Base-by-base conservation (phyloP, 2,113 vertebrate species). In the Menura novaehollandiae region DNA sequence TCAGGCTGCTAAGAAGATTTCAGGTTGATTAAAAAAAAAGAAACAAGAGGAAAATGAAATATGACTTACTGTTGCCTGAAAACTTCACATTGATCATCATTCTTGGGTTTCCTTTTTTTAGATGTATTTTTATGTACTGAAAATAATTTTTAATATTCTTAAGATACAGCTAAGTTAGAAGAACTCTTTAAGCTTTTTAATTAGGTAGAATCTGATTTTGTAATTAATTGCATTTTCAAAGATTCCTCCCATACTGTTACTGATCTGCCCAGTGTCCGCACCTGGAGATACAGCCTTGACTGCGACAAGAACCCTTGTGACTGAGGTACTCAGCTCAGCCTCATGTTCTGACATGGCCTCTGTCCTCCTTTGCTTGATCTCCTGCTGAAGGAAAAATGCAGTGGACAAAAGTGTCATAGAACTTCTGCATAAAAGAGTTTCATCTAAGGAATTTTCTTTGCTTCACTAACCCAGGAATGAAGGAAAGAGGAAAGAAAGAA, bases 91-190 rank as follows among this genome's bases (percentile, higher is more conserved):
- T 93, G 56, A 91, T 28, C 1, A 5, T 51, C 39, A 56, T 85
- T 96, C 53, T 95, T 94, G 77, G 43, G 76, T 88, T 88, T 90
- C 59, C 35, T 49, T 89, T 86, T 92, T 93, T 91, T 59, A 24
- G 11, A 58, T 85, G 30, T 74, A 71, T 88, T 95, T 55, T 87
- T 82, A 90, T 72, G 7, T 71, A 67, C 47, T 84, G 91, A 96
- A 90, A 87, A 89, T 72, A 92, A 81, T 95, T 39, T 97, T 97
- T 89, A 91, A 81, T 95, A 77, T 64, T 95, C 49, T 92, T 44
- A 95, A 93, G 71, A 90, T 87, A 71, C 39, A 85, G 14, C 63
- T 92, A 85, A 91, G 17, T 95, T 88, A 86, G 47, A 97, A 67
- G 44, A 66, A 83, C n/a, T 81, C 72, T 88, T 93, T 60, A 91